Percentiles rank a stretch among this genome's conserved stretches.
These are phyloP conservation scores for Punctoribates punctum DNA, from an alignment of 2,888 invertebrate species.

Conservation along the genomic window DNA sequence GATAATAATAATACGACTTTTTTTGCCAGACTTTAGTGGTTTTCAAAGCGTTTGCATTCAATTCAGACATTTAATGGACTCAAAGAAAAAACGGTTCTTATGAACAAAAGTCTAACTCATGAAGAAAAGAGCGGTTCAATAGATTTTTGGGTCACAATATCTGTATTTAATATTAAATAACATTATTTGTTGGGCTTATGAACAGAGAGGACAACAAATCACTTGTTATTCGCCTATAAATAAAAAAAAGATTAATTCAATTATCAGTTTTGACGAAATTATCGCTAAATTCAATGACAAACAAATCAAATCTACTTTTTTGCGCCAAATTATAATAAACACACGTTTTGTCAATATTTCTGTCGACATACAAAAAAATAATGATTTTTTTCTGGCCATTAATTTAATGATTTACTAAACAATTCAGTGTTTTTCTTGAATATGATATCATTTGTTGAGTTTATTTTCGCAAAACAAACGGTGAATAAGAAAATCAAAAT, in stretches of 20 bases:
- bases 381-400: no score
- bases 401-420: no score
- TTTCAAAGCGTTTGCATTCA: not conserved
- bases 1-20: not conserved
- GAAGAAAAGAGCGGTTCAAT: constrained; percentile 17
- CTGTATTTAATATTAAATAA: not conserved
- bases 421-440: no score
- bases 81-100: not conserved
- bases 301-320: not conserved
- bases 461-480: no score
- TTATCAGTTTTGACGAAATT: no score
- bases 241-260: no score
- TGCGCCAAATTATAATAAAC: no score
- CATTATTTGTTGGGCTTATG: not conserved
- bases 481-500: no score
- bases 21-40: not conserved
- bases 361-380: no score
- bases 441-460: no score
- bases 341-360: no score
- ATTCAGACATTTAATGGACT: not conserved
- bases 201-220: not conserved
- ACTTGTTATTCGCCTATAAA: not conserved
- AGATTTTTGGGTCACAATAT: not conserved
- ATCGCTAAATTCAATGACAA: not conserved
- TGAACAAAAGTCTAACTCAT: not conserved